These are phyloP conservation scores for Spizaetus ornatus DNA, from an alignment of 2,113 vertebrate species.

Conservation along the genomic window DNA sequence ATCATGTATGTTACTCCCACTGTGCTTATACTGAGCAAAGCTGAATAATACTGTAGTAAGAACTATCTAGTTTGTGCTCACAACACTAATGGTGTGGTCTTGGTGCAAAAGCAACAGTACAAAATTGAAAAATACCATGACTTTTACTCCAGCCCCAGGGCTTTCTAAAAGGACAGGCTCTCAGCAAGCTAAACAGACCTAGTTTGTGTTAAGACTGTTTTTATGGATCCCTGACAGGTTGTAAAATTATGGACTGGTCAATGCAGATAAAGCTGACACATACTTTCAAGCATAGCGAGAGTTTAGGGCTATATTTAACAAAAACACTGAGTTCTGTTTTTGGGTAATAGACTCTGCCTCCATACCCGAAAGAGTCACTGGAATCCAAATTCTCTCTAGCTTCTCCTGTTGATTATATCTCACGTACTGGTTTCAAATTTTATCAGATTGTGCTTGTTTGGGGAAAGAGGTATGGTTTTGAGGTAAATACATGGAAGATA, in stretches of 20 bases:
- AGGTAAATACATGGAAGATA: neutral
- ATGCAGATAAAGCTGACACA: slow-evolving; percentile 32
- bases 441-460: neutral
- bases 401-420: neutral
- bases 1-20: neutral
- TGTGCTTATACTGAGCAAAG: neutral
- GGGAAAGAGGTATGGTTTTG: neutral
- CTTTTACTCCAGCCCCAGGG: neutral
- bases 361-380: neutral
- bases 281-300: neutral
- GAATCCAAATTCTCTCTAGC: neutral
- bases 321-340: slow-evolving; percentile 33
- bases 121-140: neutral
- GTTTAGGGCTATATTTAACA: slow-evolving; percentile 56
- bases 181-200: neutral
- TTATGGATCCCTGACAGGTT: neutral
- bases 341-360: neutral
- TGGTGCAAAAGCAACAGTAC: neutral
- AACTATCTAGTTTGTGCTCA: neutral
- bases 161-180: neutral
- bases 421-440: neutral
- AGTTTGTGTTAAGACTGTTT: neutral
- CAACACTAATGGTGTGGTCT: neutral
- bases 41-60: neutral
- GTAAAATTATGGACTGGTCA: slow-evolving; percentile 40